A percentile compares a stretch with the other conserved stretches of the same genome.
Evolutionary conservation across 2,113 vertebrate species (phyloP).

Genomic region (Abramis brama): DNA sequence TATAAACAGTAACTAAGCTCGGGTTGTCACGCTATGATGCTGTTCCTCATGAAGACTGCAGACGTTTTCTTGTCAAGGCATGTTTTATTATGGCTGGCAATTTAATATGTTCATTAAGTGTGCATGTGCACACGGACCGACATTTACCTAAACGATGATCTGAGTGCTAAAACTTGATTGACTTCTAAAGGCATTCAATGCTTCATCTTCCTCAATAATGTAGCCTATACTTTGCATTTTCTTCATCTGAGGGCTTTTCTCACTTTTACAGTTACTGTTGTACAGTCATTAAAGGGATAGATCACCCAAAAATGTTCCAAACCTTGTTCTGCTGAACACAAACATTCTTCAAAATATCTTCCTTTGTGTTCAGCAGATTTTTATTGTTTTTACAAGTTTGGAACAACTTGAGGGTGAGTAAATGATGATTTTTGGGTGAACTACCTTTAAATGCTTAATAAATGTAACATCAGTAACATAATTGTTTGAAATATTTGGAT

Average conservation of each 20-base stretch:
- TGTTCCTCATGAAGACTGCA: background rate
- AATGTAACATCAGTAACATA: too few relatives aligned
- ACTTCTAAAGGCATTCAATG: background rate
- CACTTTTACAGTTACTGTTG: background rate
- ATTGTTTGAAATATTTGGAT: too few relatives aligned
- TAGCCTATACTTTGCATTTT: background rate
- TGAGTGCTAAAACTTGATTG: background rate
- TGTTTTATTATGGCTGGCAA: background rate
- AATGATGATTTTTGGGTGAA: too few relatives aligned
- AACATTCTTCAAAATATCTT: too few relatives aligned
- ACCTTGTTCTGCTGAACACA: too few relatives aligned
- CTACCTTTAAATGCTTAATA: too few relatives aligned
- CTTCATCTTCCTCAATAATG: background rate
- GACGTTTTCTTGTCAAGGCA: background rate
- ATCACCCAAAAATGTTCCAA: too few relatives aligned
- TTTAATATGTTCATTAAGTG: constrained; percentile 6
- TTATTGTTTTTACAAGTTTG: too few relatives aligned
- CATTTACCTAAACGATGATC: background rate
- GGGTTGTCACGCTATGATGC: constrained; percentile 47
- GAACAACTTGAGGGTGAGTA: too few relatives aligned
- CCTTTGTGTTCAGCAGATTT: too few relatives aligned
- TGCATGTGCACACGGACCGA: background rate
- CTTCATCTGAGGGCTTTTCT: background rate
- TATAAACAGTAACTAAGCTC: constrained; percentile 35
- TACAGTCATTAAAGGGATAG: too few relatives aligned